These are phyloP conservation scores for Drosophila ochracea DNA, from an alignment of 2,888 invertebrate genomes.

Conservation along the genomic window DNA sequence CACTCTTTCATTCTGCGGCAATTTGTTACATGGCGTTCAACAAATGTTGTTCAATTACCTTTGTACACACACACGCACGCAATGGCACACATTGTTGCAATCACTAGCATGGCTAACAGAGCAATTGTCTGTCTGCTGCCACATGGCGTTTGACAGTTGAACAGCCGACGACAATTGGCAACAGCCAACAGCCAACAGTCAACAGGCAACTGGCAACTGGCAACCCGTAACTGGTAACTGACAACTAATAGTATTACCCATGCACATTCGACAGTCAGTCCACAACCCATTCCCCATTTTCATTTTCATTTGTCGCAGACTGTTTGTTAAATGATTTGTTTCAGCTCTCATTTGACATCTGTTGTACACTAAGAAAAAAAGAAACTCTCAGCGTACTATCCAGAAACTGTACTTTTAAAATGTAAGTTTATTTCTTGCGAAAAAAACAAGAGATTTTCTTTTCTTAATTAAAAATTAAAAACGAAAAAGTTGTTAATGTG, in stretches of 20 bases:
- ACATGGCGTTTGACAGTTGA: conserved; percentile 67
- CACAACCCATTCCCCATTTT: conserved; percentile 3
- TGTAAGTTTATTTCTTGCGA: too few species aligned
- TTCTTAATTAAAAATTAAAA: too few species aligned
- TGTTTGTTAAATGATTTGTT: conserved; percentile 62
- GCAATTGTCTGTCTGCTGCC: conserved; percentile 52
- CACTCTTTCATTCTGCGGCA: conserved; percentile 30
- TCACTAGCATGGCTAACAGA: conserved; percentile 47
- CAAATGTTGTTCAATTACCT: conserved; percentile 82
- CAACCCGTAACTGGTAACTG: conserved; percentile 18
- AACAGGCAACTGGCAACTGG: conserved; percentile 13
- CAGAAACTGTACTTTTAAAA: neutral
- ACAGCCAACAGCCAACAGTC: conserved; percentile 22
- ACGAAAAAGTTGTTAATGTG: too few species aligned
- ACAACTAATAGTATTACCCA: conserved; percentile 43
- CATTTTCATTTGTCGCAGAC: conserved; percentile 8
- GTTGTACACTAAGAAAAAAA: neutral
- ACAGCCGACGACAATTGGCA: conserved; percentile 2
- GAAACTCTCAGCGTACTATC: neutral
- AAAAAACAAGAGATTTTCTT: too few species aligned
- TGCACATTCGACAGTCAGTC: conserved; percentile 17
- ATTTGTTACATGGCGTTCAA: conserved; percentile 79
- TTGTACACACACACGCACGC: conserved; percentile 18
- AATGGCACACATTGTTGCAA: conserved; percentile 42
- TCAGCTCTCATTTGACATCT: conserved; percentile 27